A percentile compares a stretch with the other conserved stretches of the same genome.
Evolutionary conservation across 2,113 vertebrate species (phyloP).

Genomic region (Oplegnathus fasciatus): DNA sequence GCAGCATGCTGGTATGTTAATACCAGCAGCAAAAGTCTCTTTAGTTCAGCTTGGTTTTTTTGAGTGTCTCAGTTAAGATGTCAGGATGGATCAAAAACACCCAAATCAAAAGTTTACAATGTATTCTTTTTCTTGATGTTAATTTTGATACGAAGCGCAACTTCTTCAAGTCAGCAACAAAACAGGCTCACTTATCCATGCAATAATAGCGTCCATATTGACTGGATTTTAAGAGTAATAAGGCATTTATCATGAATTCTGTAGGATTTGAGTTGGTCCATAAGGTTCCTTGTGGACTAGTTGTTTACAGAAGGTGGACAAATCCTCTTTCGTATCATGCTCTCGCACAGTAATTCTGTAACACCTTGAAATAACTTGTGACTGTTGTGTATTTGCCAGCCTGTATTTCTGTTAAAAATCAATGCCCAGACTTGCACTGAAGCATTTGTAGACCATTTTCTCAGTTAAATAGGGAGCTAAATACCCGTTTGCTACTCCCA

Average conservation of each 20-base stretch:
- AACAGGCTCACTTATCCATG: background rate
- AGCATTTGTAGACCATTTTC: background rate
- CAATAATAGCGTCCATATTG: background rate
- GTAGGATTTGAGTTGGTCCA: background rate
- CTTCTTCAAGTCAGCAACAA: background rate
- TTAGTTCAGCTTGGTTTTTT: background rate
- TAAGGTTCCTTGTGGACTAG: background rate
- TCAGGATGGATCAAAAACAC: background rate
- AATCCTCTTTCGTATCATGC: background rate
- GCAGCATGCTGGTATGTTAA: background rate
- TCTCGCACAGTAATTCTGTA: background rate
- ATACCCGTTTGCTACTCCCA: background rate
- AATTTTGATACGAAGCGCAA: background rate
- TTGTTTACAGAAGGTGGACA: background rate
- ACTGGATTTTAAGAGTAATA: background rate
- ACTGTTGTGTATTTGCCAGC: background rate
- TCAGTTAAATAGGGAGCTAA: background rate
- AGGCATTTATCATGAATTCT: background rate
- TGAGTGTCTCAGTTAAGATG: background rate
- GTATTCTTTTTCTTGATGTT: background rate
- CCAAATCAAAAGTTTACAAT: background rate
- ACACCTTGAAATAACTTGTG: background rate
- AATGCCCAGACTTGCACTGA: background rate
- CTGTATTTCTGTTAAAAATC: background rate
- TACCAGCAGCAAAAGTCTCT: background rate